Base-by-base conservation (phyloP, 2,797 vertebrate genomes). In the Cottoperca gobio region DNA sequence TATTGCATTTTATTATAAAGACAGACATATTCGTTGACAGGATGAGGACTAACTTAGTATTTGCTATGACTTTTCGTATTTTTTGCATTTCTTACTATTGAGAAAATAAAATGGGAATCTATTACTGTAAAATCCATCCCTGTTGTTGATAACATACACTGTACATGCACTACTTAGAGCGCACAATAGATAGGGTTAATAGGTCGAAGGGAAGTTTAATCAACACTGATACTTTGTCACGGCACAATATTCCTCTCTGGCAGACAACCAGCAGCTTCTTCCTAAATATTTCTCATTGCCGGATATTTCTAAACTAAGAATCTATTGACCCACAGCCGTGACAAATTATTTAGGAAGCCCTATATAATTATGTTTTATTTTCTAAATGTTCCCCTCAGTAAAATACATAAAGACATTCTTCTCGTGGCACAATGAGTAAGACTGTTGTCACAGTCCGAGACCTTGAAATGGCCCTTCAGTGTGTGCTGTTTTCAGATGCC, bases 311-410 rank as follows among this genome's bases (percentile, higher is more conserved):
- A 70, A 83, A 85, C 76, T 78, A 55, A 86, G 86, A 78, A 63
- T 78, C 74, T 55, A 84, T 79, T 89, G 85, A 93, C 81, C 73
- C 49, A 59, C 52, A 73, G 76, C 65, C 70, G 12, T 91, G 89
- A 87, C 91, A 9, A 86, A 92, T 89, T 86, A 78, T 86, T 84
- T 79, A 83, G 87, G 88, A 88, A 92, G 91, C 72, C 55, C 60
- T 83, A 71, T 54, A 55, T 89, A 92, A 91, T 92, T 84, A 84
- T 87, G 78, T 88, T 84, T 89, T 77, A 90, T 88, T 85, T 84
- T 80, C 54, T 74, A 72, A 55, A 71, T 83, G 70, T 83, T 84
- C 73, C 65, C 64, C 70, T 57, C 71, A 55, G 63, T 69, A 49
- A 83, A 73, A 88, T 73, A 88, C 75, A 91, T 82, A 21, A 79